Percentiles rank a stretch among this genome's conserved stretches.
Evolutionary conservation across 2,113 vertebrate genomes (phyloP).

Genomic region (Balaenoptera acutorostrata): DNA sequence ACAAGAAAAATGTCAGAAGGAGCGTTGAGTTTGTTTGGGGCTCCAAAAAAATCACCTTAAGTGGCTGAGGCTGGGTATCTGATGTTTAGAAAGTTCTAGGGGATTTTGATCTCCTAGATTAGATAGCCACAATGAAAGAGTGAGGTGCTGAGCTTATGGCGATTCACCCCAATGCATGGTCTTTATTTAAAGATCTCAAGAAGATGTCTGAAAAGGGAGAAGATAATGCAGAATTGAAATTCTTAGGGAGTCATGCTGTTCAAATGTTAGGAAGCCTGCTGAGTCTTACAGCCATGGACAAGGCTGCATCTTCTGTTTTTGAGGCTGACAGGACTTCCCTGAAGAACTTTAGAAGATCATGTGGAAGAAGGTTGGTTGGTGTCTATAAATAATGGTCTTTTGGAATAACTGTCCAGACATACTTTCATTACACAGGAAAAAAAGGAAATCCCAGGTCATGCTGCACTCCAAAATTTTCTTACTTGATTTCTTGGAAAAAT

Average conservation of each 20-base stretch:
- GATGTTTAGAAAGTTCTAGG: background rate
- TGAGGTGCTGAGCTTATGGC: background rate
- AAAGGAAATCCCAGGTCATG: background rate
- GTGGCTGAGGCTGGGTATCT: background rate
- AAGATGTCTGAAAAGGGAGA: background rate
- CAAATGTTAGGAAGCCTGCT: background rate
- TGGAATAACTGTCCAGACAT: background rate
- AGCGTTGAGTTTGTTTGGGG: background rate
- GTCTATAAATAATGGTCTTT: background rate
- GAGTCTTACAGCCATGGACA: background rate
- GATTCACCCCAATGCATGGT: background rate
- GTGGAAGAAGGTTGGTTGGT: background rate
- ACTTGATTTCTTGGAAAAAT: background rate
- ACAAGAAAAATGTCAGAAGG: background rate
- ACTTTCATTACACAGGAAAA: background rate
- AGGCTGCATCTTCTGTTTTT: background rate
- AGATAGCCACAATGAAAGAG: background rate
- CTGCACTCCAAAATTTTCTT: background rate
- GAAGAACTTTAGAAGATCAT: background rate
- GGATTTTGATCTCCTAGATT: background rate
- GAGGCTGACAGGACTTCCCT: background rate
- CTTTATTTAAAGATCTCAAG: constrained; percentile 1
- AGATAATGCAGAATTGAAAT: constrained; percentile 13
- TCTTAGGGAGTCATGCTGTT: background rate
- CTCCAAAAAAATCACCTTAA: background rate